Evolutionary conservation across 1,140 invertebrate genomes (phyloP).

Genomic region (Lamellibrachia luymesi): DNA sequence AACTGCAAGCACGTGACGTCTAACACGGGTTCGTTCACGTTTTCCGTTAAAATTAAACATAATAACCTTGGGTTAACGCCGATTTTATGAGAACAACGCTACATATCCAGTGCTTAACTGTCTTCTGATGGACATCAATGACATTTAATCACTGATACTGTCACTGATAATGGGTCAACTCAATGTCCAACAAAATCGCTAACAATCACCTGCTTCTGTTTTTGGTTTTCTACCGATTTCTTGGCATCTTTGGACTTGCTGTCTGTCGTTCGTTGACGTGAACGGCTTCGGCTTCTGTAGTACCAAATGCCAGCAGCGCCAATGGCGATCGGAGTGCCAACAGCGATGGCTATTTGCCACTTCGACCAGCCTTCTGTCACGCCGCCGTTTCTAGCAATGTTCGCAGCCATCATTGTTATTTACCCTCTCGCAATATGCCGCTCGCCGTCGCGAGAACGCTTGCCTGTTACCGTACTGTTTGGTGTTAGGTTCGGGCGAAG

Average conservation of each 20-base stretch:
- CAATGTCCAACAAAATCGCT: not conserved
- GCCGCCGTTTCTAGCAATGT: not conserved
- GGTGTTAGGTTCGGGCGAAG: slow-evolving; percentile 2
- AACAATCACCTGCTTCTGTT: slow-evolving; percentile 5
- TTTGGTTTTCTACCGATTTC: not conserved
- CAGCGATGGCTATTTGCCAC: slow-evolving; percentile 74
- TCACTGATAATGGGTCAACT: not conserved
- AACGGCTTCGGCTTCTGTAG: slow-evolving; percentile 59
- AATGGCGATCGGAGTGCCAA: slow-evolving; percentile 78
- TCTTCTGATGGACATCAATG: not conserved
- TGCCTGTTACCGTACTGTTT: not conserved
- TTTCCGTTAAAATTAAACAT: not conserved
- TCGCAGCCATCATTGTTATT: slow-evolving; percentile 4
- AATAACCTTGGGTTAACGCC: not conserved
- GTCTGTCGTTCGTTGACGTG: slow-evolving; percentile 29
- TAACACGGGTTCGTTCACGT: not conserved
- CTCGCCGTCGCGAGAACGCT: slow-evolving; percentile 2
- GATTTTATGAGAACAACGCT: not conserved
- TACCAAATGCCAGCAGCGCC: slow-evolving; percentile 77
- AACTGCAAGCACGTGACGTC: not conserved
- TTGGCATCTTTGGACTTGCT: slow-evolving; percentile 22
- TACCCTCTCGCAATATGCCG: not conserved
- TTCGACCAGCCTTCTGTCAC: slow-evolving; percentile 58
- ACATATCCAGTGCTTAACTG: not conserved
- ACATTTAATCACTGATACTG: not conserved